A percentile compares a stretch with the other conserved stretches of the same genome.
Conservation (phyloP, 2,797 vertebrate species). For the Rhodeus uyekii region DNA sequence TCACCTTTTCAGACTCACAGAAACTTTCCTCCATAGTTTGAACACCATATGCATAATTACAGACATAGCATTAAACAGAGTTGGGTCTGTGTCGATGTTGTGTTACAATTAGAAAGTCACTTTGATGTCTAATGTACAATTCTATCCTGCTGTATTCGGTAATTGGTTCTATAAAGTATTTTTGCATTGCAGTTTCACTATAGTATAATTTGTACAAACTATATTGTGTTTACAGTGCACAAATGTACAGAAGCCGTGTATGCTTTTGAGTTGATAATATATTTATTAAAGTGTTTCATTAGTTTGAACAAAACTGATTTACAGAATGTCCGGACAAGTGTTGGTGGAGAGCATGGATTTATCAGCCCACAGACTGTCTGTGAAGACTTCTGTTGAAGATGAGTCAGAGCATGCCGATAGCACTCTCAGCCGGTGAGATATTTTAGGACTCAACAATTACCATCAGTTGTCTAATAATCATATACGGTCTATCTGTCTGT, state of each 20-base stretch:
- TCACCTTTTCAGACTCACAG: not conserved
- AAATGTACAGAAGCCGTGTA: not conserved
- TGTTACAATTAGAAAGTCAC: not conserved
- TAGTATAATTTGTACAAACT: not conserved
- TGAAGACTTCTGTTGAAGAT: conserved; percentile 76
- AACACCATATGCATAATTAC: not conserved
- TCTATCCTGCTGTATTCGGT: not conserved
- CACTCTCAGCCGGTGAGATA: conserved; percentile 78
- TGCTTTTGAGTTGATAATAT: not conserved
- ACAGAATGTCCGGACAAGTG: conserved; percentile 80
- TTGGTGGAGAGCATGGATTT: conserved; percentile 75
- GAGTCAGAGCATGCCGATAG: conserved; percentile 71
- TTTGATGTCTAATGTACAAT: too few species aligned
- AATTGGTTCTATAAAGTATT: not conserved
- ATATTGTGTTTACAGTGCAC: not conserved
- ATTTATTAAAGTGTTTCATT: not conserved
- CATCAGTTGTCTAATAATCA: not conserved
- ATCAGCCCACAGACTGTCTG: conserved; percentile 68
- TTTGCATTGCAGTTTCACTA: not conserved
- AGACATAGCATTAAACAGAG: not conserved
- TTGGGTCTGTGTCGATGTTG: not conserved
- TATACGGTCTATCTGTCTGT: not conserved
- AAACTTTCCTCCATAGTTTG: not conserved
- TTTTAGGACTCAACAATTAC: not conserved
- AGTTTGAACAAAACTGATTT: not conserved